Conservation (phyloP, 2,888 invertebrate genomes). For the Agrilus mali region DNA sequence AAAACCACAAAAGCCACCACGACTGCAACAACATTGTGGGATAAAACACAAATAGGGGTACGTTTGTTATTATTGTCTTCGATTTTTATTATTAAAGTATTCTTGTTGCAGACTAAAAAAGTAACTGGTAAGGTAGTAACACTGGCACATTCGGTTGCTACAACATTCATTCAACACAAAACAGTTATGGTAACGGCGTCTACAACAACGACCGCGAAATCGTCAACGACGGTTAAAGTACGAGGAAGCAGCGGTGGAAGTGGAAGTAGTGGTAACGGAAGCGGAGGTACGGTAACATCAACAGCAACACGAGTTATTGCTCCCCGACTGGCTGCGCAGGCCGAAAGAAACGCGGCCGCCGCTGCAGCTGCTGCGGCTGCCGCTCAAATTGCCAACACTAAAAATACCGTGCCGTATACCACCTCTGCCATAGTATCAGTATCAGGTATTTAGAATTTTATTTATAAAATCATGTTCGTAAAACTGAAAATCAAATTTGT, state of each 20-base stretch:
- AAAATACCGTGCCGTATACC: constrained; percentile 45
- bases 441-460: constrained; percentile 24
- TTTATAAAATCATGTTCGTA: background rate
- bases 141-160: constrained; percentile 9
- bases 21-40: constrained; percentile 43
- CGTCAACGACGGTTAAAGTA: constrained; percentile 23
- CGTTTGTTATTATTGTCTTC: constrained; percentile 15
- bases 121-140: constrained; percentile 26
- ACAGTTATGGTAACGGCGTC: constrained; percentile 18
- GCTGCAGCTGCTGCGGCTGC: constrained; percentile 29
- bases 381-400: constrained; percentile 35
- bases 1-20: constrained; percentile 38
- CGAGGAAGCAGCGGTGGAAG: constrained; percentile 10
- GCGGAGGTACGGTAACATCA: constrained; percentile 13
- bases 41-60: constrained; percentile 41
- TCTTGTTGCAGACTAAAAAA: constrained; percentile 27
- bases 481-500: no score
- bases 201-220: constrained; percentile 15
- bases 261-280: no score
- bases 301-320: constrained; percentile 24
- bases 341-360: constrained; percentile 37
- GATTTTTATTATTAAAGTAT: constrained; percentile 1
- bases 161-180: constrained; percentile 19
- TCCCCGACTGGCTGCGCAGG: constrained; percentile 43
- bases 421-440: constrained; percentile 41